phyloP scores from a whole-genome alignment of 2,113 vertebrate species.

The Tinamus guttatus region DNA sequence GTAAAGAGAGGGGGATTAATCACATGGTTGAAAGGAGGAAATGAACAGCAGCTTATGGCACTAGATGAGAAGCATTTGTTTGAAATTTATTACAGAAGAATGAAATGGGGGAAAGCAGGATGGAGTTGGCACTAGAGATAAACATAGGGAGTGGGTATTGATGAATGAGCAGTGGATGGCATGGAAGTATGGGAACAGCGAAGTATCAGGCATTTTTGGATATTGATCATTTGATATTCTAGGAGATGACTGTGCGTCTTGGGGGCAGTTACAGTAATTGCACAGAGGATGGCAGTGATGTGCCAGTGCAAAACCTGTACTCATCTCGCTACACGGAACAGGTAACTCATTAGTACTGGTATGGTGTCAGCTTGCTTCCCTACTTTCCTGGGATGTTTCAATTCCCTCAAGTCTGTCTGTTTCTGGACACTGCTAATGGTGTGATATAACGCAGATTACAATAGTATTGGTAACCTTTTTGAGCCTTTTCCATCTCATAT shows the following conservation, averaged over 20 bases:
- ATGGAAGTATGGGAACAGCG: neutral
- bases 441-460: neutral
- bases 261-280: constrained; percentile 82
- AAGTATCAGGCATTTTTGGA: neutral
- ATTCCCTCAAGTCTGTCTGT: neutral
- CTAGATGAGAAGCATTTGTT: neutral
- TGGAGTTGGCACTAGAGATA: neutral
- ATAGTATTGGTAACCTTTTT: neutral
- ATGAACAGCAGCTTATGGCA: neutral
- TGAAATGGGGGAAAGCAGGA: neutral
- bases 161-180: neutral
- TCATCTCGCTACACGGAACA: constrained; percentile 79
- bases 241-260: constrained; percentile 79
- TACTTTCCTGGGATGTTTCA: neutral
- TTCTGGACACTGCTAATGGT: neutral
- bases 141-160: neutral
- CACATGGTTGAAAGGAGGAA: neutral
- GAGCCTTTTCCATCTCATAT: neutral
- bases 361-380: neutral
- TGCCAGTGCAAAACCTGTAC: constrained; percentile 79
- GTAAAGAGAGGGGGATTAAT: neutral
- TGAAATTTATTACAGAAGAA: neutral
- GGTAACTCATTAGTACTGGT: constrained; percentile 41
- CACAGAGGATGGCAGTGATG: constrained; percentile 79
- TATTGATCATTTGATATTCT: neutral